Percentiles rank a stretch among this genome's conserved stretches.
Conservation (phyloP, 1,140 invertebrate genomes). For the Apis dorsata region DNA sequence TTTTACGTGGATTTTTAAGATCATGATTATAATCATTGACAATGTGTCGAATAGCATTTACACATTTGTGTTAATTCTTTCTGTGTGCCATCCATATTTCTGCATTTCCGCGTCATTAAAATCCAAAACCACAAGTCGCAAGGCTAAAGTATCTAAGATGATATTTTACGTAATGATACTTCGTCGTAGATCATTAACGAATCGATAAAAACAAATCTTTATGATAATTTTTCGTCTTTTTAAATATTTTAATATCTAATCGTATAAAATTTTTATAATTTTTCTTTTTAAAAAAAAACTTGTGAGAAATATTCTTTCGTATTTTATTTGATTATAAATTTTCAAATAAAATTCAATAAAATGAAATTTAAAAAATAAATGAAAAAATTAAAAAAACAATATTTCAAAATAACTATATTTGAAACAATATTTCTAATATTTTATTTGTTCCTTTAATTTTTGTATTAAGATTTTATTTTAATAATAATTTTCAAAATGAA, state of each 20-base stretch:
- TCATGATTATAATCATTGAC: neutral
- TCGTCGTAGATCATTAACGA: neutral
- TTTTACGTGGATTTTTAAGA: neutral
- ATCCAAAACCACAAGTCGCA: neutral
- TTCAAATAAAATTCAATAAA: no score
- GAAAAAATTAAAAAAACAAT: no score
- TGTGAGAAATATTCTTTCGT: no score
- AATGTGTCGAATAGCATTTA: neutral
- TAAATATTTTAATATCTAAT: neutral
- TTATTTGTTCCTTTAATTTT: no score
- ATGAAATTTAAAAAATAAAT: no score
- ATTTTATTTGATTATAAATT: no score
- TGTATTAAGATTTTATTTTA: no score
- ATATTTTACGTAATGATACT: neutral
- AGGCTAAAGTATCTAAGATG: neutral
- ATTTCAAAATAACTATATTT: no score
- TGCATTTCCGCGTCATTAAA: conserved; percentile 16
- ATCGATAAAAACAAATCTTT: neutral
- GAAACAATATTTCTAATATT: no score
- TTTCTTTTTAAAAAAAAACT: no score
- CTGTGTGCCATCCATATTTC: neutral
- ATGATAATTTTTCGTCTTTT: neutral
- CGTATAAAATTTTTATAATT: no score
- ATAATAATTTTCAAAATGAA: no score
- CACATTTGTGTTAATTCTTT: conserved; percentile 13